A percentile compares a stretch with the other conserved stretches of the same genome.
These are phyloP conservation scores for Cheilinus undulatus DNA, from an alignment of 2,113 vertebrate genomes.

Conservation along the genomic window DNA sequence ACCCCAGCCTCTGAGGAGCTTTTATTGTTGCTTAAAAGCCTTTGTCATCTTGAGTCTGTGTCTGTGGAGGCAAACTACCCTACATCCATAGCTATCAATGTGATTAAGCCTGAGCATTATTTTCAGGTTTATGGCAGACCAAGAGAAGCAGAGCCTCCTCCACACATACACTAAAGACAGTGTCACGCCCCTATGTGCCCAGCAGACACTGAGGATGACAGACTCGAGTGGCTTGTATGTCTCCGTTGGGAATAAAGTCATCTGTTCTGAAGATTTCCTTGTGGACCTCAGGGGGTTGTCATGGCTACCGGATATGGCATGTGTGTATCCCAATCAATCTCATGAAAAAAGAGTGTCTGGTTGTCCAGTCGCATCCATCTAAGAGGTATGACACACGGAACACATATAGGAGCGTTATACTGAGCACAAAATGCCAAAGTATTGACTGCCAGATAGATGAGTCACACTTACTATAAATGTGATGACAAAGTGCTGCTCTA, in stretches of 20 bases:
- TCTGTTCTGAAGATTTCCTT: constrained; percentile 41
- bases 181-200: too few species aligned
- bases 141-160: too few species aligned
- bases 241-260: constrained; percentile 62
- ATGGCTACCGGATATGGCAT: constrained; percentile 44
- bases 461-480: constrained; percentile 21
- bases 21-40: background rate
- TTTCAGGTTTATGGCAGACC: background rate
- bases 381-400: background rate
- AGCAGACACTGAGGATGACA: constrained; percentile 30
- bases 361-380: constrained; percentile 31
- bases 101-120: constrained; percentile 3
- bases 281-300: constrained; percentile 28
- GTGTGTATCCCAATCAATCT: constrained; percentile 53
- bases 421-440: constrained; percentile 16
- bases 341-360: constrained; percentile 2
- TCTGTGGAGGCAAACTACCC: background rate
- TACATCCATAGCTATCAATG: background rate
- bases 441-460: constrained; percentile 32
- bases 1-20: background rate
- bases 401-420: constrained; percentile 11
- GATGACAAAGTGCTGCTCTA: constrained; percentile 27
- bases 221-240: constrained; percentile 36
- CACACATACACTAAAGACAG: background rate
- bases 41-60: background rate